These are phyloP conservation scores for Bettongia penicillata DNA, from an alignment of 2,113 vertebrate genomes.

Conservation along the genomic window DNA sequence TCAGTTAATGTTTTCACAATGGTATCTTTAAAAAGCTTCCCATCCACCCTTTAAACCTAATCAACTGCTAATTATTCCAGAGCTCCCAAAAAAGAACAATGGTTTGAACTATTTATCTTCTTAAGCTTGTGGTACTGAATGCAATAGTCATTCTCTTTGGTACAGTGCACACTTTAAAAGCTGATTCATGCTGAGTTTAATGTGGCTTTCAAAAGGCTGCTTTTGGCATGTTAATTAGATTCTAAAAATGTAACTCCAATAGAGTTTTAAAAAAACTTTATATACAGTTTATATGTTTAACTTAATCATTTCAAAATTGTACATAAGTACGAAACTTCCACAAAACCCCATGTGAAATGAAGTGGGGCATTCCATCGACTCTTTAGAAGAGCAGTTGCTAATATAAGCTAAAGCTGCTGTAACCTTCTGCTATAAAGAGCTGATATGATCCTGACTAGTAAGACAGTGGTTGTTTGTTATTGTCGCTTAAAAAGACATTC, in stretches of 20 bases:
- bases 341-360: slow-evolving; percentile 9
- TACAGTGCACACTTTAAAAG: slow-evolving; percentile 65
- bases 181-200: slow-evolving; percentile 69
- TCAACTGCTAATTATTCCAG: slow-evolving; percentile 69
- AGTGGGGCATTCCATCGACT: slow-evolving; percentile 39
- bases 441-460: slow-evolving; percentile 7
- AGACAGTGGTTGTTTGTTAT: slow-evolving; percentile 8
- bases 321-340: slow-evolving; percentile 28
- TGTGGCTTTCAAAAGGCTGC: slow-evolving; percentile 55
- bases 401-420: slow-evolving; percentile 18
- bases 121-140: slow-evolving; percentile 48
- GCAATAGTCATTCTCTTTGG: slow-evolving; percentile 47
- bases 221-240: slow-evolving; percentile 73
- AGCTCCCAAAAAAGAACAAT: slow-evolving; percentile 65
- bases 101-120: slow-evolving; percentile 72
- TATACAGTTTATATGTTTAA: slow-evolving; percentile 42
- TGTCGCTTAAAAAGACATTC: slow-evolving; percentile 41
- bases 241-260: slow-evolving; percentile 67
- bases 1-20: slow-evolving; percentile 32
- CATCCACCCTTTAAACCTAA: slow-evolving; percentile 55
- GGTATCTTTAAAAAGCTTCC: slow-evolving; percentile 53
- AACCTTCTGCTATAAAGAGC: slow-evolving; percentile 23
- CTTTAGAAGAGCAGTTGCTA: slow-evolving; percentile 26
- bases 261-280: slow-evolving; percentile 38
- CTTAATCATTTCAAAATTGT: slow-evolving; percentile 49